Evolutionary conservation across 2,113 vertebrate species (phyloP), one percentile per base, ranked within the genome.

Genomic region (Mixornis gularis): DNA sequence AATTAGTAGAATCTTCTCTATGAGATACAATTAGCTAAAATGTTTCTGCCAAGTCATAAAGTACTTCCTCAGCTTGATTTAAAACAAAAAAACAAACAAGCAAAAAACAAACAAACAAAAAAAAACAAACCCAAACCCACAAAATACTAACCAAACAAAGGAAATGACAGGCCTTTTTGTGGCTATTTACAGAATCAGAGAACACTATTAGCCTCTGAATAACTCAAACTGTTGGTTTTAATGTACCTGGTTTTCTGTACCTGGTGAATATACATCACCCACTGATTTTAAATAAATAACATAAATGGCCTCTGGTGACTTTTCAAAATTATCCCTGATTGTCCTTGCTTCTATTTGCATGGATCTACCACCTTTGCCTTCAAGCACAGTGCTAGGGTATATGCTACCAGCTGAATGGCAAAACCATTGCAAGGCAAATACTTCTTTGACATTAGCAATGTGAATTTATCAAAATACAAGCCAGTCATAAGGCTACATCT

Each of bases 131-230:
- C 10, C 21, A n/a, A 41, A 49, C 5, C 10, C 10, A 69, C 30
- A 38, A 60, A 70, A 73, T 60, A 13, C 20, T 15, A 59, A 27
- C 5, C 9, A 32, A 68, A 29, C 9, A 63, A 19, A 92, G 43
- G 41, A 79, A 89, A 82, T 85, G 7, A 19, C 17, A 70, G 84
- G 63, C 4, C 15, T 90, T 86, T 85, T 71, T 60, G 19, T 66
- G 83, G 43, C 30, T 95, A 8, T 92, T 88, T 93, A 76, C 66
- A 91, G 59, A 92, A 87, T 51, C 29, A 82, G 60, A 84, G 60
- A 72, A 56, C 30, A 65, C 25, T 82, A 19, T 58, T 93, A 85
- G 30, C 32, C 63, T 85, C 70, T 48, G 77, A 93, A 94, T 89
- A 70, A 60, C 76, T 86, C 82, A 40, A 91, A 71, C 49, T 58